Evolutionary conservation across 2,113 vertebrate species (phyloP), one percentile per base, ranked within the genome.

Genomic region (Zosterops hypoxanthus): DNA sequence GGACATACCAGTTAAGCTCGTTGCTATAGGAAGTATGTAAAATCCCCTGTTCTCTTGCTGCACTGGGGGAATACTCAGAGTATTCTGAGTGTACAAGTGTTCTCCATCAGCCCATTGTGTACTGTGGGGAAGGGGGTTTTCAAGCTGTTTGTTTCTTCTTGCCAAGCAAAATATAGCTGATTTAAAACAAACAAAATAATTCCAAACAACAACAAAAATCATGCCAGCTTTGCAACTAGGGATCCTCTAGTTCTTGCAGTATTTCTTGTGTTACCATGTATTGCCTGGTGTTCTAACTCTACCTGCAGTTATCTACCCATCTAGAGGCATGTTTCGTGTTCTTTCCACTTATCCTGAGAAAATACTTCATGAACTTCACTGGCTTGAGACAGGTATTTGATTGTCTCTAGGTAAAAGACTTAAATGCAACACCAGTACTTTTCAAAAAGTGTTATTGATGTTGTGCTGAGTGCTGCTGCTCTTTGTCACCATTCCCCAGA

Each of bases 141-240:
- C 71, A 86, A 61, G 65, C 55, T 60, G 44, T 60, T 81, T 82
- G 14, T 64, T 90, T 76, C 53, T 56, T 76, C 25, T 73, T 79
- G 42, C 50, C 50, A 49, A 68, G 12, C 22, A 47, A 55, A 88
- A 59, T 14, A 39, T 26, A 80, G 28, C 29, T 78, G 41, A 78
- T 64, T 75, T 57, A 19, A 91, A 83, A 46, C 33, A 85, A 85
- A 55, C 31, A 85, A 80, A 81, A 65, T 21, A 69, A 78, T 42
- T 57, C 42, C 21, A 47, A 80, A 42, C 42, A 56, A 19, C 26
- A 69, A 49, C 11, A 68, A 64, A 65, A 61, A 2, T 10, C 29
- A 7, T 16, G 23, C 20, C 55, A 80, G 41, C 15, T 80, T 88
- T 83, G 36, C 25, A 73, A 12, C 25, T n/a, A 52, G 19, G 19